Base-by-base conservation (phyloP, 2,113 vertebrate species). In the Bubo bubo region DNA sequence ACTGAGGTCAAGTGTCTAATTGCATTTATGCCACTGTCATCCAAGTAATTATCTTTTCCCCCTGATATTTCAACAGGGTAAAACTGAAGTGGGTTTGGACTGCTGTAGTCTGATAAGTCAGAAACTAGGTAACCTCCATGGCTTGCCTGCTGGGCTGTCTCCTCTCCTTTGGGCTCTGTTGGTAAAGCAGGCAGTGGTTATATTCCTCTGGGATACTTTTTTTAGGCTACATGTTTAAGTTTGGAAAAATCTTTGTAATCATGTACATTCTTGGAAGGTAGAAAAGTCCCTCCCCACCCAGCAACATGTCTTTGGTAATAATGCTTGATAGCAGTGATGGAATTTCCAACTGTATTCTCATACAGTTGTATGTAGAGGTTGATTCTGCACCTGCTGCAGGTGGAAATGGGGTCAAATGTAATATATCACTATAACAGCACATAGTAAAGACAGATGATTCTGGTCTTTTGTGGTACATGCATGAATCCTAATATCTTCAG, bases 121-220 rank as follows among this genome's bases (percentile, higher is more conserved):
- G 70, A 96, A 96, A 93, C 18, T 93, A 87, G 85, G 88, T 95
- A 94, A 96, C 84, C 73, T 94, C 72, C 34, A 30, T 34, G 34
- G 39, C 58, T 93, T 87, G 37, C n/a, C 53, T 88, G 50, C 53
- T 41, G 37, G 58, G 39, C 74, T 35, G 8, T 74, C 24, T 73
- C 35, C 15, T 91, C 66, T 88, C 85, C 67, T 90, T 85, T 66
- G 67, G 53, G 53, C 12, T 66, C 58, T 50, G n/a, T 39, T 74
- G 71, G 49, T 68, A 53, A 64, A 82, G 23, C 23, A 80, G 71
- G 18, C 73, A 71, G 16, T 70, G 56, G 12, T 83, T 71, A 12
- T 84, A 86, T 76, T 88, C 49, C 18, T 75, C 66, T 76, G 66
- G 28, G 39, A 73, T 70, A 30, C 30, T 27, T 70, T 67, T 85